Conservation (phyloP, 2,888 invertebrate species). For the Lithodes maja region DNA sequence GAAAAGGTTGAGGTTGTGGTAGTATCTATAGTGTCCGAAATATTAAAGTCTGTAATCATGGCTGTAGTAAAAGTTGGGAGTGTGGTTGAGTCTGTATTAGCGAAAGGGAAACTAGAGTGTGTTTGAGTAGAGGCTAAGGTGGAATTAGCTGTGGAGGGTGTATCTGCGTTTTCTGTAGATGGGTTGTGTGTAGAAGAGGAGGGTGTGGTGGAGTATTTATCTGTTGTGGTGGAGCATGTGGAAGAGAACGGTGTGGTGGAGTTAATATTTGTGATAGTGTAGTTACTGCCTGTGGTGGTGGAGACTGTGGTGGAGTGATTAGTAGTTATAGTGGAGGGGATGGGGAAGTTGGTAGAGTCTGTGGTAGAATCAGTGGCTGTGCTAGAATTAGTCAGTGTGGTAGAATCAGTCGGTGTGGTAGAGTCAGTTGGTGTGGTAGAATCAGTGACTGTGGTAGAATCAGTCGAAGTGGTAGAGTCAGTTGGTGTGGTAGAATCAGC, state of each 20-base stretch:
- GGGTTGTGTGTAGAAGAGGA: not conserved
- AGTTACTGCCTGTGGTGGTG: not conserved
- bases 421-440: not conserved
- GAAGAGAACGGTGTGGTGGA: not conserved
- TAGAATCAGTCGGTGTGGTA: not conserved
- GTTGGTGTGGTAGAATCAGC: not conserved
- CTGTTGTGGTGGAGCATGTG: not conserved
- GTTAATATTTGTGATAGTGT: not conserved
- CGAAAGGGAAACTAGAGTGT: no score
- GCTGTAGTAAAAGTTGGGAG: no score
- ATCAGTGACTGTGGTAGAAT: not conserved
- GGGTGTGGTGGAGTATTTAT: not conserved
- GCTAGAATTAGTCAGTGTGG: not conserved
- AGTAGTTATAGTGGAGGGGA: not conserved
- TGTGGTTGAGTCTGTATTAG: no score
- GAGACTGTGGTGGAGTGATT: not conserved
- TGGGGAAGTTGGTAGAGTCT: no score
- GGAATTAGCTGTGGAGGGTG: no score
- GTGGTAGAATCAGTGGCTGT: no score
- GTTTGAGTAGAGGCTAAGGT: no score
- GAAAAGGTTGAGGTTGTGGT: no score
- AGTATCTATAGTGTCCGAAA: no score
- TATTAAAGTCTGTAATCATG: no score
- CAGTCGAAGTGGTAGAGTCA: not conserved
- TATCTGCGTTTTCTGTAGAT: not conserved